phyloP scores from a whole-genome alignment of 2,888 invertebrate genomes.

The Harmothoe impar region DNA sequence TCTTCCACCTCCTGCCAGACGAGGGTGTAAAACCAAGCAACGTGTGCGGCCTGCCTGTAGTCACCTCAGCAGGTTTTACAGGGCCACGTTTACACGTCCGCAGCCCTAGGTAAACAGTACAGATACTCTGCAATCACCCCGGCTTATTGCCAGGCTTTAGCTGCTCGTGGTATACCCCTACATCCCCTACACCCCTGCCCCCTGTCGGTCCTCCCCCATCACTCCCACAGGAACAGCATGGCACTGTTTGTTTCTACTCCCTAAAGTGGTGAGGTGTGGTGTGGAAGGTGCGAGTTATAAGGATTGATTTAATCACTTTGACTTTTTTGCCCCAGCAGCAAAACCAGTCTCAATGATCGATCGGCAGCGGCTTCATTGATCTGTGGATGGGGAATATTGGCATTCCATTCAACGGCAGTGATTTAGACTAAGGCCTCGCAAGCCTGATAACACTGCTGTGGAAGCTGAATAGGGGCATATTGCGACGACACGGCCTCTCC shows the following conservation, averaged over 20 bases:
- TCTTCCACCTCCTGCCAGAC: not conserved
- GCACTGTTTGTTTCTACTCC: conserved; percentile 6
- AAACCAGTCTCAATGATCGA: conserved; percentile 28
- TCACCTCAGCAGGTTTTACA: not conserved
- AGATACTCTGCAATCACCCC: not conserved
- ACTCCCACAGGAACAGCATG: not conserved
- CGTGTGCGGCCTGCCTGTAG: not conserved
- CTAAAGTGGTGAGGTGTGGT: conserved; percentile 3
- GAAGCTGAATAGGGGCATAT: not conserved
- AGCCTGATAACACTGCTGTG: not conserved
- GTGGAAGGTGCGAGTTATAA: not conserved
- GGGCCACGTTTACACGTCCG: not conserved
- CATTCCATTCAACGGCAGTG: conserved; percentile 35
- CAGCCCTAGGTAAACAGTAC: not conserved
- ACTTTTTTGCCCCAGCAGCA: not conserved
- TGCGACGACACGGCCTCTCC: conserved; percentile 20
- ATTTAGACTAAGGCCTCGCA: conserved; percentile 27
- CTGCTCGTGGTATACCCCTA: conserved; percentile 24
- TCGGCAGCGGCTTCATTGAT: conserved; percentile 6
- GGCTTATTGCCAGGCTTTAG: conserved; percentile 9
- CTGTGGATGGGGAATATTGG: conserved; percentile 13
- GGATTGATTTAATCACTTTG: conserved; percentile 18
- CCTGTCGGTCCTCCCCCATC: too few species aligned
- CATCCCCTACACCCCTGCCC: not conserved
- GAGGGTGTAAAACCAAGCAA: not conserved